phyloP scores from a whole-genome alignment of 2,797 vertebrate genomes.

The Gallirallus australis region DNA sequence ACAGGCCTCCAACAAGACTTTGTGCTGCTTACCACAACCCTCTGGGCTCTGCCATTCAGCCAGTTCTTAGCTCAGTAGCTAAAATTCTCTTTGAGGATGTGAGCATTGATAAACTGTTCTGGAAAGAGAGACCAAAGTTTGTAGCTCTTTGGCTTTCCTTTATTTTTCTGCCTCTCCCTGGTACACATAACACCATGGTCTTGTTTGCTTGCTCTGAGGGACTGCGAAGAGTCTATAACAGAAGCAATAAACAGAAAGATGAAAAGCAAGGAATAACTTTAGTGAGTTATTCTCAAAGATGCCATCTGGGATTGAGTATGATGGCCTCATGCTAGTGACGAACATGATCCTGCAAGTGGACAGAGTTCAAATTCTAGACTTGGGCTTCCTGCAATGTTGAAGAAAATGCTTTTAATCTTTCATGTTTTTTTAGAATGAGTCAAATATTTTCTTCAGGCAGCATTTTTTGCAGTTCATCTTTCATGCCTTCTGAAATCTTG shows the following conservation, averaged over 20 bases:
- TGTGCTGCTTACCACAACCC: too few species aligned
- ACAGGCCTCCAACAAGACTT: too few species aligned
- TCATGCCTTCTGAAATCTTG: neutral
- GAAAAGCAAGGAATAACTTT: neutral
- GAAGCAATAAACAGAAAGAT: neutral
- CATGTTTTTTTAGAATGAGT: neutral
- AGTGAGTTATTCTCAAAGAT: neutral
- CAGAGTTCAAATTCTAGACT: neutral
- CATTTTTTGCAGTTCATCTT: neutral
- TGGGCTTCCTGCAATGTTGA: neutral
- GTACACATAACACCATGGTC: neutral
- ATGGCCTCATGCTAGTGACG: neutral
- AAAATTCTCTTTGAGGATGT: neutral
- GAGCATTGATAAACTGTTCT: neutral
- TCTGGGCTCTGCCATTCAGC: too few species aligned
- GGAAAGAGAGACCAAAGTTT: neutral
- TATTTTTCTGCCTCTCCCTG: neutral
- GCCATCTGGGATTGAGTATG: neutral
- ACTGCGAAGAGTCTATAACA: neutral
- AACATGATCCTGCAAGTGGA: neutral
- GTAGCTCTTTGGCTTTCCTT: neutral
- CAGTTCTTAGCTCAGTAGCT: neutral
- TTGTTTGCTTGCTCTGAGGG: neutral
- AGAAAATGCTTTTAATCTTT: neutral
- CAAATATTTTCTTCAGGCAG: neutral